Conservation (phyloP, 2,797 vertebrate species). For the Buceros bicornis region DNA sequence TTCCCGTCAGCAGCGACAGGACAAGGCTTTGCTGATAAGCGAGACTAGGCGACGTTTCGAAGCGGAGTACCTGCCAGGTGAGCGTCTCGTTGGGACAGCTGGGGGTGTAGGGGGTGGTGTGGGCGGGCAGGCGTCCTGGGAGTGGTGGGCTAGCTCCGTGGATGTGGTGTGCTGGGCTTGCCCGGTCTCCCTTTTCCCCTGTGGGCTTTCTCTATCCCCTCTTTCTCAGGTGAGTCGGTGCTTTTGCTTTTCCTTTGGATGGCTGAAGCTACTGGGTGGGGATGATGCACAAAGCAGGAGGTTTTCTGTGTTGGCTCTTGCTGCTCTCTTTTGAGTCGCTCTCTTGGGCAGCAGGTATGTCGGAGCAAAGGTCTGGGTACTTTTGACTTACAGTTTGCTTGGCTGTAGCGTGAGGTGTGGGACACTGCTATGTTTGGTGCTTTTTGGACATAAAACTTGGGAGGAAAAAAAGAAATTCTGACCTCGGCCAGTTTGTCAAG, state of each 20-base stretch:
- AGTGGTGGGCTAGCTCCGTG: background rate
- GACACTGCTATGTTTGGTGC: background rate
- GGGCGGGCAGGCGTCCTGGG: too few species aligned
- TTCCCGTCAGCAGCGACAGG: conserved; percentile 74
- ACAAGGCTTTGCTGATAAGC: conserved; percentile 85
- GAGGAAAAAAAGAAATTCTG: background rate
- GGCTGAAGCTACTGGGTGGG: fast-evolving
- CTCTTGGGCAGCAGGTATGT: background rate
- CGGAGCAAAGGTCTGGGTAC: background rate
- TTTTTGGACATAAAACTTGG: fast-evolving
- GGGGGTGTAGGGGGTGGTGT: background rate
- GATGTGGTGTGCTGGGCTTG: background rate
- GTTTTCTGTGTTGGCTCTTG: background rate
- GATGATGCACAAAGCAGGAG: fast-evolving
- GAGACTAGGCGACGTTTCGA: conserved; percentile 90
- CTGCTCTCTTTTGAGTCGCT: background rate
- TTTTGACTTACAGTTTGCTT: fast-evolving
- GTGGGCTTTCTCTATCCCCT: fast-evolving
- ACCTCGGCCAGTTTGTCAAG: background rate
- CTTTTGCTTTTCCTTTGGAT: background rate
- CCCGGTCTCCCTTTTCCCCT: fast-evolving
- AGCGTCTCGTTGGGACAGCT: background rate
- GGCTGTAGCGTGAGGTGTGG: background rate
- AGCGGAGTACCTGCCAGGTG: conserved; percentile 89
- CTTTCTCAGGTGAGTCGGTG: fast-evolving